A percentile compares a stretch with the other conserved stretches of the same genome.
These are phyloP conservation scores for Exaiptasia diaphana DNA, from an alignment of 64 coral and sea anemone species.

Conservation along the genomic window DNA sequence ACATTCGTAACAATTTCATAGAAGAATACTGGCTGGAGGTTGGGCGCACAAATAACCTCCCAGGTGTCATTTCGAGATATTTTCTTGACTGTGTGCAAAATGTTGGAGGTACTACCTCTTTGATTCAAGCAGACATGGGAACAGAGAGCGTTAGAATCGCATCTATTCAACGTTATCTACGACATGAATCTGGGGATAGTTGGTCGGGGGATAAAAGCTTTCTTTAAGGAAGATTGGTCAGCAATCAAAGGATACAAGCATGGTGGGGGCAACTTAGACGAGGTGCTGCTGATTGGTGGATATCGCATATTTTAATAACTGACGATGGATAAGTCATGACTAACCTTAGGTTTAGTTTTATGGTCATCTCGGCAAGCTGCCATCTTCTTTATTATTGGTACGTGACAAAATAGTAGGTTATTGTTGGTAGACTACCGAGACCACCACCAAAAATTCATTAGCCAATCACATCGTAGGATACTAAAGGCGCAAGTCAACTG, in stretches of 20 bases:
- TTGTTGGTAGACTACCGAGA: no score
- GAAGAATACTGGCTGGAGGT: constrained; percentile 1
- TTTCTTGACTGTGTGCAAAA: background rate
- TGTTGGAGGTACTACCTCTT: background rate
- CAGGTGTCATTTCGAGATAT: background rate
- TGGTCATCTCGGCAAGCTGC: no score
- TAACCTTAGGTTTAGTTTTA: no score
- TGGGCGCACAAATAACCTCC: background rate
- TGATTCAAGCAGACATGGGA: background rate
- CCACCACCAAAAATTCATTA: no score
- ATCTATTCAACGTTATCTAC: background rate
- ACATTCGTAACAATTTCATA: no score
- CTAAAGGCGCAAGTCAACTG: no score
- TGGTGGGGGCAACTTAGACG: background rate
- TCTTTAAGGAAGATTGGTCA: background rate
- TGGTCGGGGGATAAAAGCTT: background rate
- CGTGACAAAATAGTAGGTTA: no score
- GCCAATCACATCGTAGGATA: no score
- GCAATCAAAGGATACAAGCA: background rate
- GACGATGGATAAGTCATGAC: no score
- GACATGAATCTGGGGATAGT: background rate
- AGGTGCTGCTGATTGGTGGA: constrained; percentile 2
- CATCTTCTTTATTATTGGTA: no score
- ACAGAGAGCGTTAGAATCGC: background rate
- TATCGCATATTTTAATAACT: no score